Evolutionary conservation across 2,797 vertebrate species (phyloP).

Genomic region (Gymnodraco acuticeps): DNA sequence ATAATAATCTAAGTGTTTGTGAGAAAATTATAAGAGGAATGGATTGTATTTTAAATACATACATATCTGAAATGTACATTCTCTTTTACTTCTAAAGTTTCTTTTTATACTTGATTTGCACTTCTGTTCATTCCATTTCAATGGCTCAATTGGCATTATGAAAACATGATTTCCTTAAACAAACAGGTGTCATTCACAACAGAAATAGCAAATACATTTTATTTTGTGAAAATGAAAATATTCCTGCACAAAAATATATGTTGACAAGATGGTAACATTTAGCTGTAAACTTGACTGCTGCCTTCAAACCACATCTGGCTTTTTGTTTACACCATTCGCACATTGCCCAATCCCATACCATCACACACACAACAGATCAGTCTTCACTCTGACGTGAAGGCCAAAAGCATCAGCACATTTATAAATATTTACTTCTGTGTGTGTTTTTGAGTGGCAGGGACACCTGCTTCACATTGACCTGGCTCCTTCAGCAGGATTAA

Average conservation of each 20-base stretch:
- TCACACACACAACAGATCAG: conserved; percentile 58
- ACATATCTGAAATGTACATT: conserved; percentile 54
- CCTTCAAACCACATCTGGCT: conserved; percentile 29
- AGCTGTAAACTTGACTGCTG: conserved; percentile 27
- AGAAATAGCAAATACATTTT: conserved; percentile 19
- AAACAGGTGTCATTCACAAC: conserved; percentile 40
- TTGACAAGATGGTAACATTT: conserved; percentile 31
- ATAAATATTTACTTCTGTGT: conserved; percentile 69
- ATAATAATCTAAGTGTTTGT: conserved; percentile 31
- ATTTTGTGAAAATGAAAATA: conserved; percentile 19
- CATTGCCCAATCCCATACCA: conserved; percentile 29
- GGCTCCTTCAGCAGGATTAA: conserved; percentile 66
- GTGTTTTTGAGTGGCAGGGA: conserved; percentile 76
- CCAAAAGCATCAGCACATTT: conserved; percentile 78
- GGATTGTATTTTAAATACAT: conserved; percentile 65
- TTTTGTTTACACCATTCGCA: conserved; percentile 31
- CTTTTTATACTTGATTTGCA: conserved; percentile 76
- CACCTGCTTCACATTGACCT: conserved; percentile 76
- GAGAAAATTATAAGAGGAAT: conserved; percentile 39
- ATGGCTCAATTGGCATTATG: conserved; percentile 34
- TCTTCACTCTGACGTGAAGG: conserved; percentile 46
- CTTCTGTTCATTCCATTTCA: conserved; percentile 67
- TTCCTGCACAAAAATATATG: conserved; percentile 21
- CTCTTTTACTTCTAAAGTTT: conserved; percentile 64
- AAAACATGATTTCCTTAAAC: conserved; percentile 42